These are phyloP conservation scores for Zele albiditarsus DNA, from an alignment of 2,888 invertebrate species.

Conservation along the genomic window DNA sequence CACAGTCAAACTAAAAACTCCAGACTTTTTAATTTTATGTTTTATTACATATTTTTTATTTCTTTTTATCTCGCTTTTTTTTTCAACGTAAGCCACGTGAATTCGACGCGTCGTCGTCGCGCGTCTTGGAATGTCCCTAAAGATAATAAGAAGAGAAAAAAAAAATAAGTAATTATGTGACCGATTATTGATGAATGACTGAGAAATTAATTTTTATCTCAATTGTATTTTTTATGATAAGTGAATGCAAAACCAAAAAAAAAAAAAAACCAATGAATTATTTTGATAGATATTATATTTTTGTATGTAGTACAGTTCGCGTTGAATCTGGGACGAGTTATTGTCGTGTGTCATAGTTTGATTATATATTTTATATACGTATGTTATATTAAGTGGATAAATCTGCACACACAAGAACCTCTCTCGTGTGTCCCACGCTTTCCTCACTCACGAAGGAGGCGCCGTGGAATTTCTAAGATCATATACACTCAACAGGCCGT, in stretches of 20 bases:
- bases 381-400: slow-evolving; percentile 23
- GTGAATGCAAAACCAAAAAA: background rate
- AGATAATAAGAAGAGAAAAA: background rate
- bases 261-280: background rate
- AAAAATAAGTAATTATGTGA: background rate
- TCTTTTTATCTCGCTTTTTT: background rate
- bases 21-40: slow-evolving; percentile 25
- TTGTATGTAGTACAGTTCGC: background rate
- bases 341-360: slow-evolving; percentile 2
- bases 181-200: background rate
- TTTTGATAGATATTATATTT: background rate
- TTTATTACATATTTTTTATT: background rate
- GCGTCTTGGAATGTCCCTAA: slow-evolving; percentile 4
- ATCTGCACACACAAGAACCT: slow-evolving; percentile 15
- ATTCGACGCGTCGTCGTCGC: background rate
- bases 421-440: slow-evolving; percentile 38
- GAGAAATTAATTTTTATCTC: background rate
- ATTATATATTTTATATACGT: background rate
- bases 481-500: slow-evolving; percentile 10
- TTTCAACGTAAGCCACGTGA: background rate
- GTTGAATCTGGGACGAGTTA: background rate
- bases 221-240: background rate
- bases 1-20: background rate
- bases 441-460: slow-evolving; percentile 31
- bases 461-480: slow-evolving; percentile 28